phyloP scores from a whole-genome alignment of 2,797 vertebrate species.

The Hirundo rustica region DNA sequence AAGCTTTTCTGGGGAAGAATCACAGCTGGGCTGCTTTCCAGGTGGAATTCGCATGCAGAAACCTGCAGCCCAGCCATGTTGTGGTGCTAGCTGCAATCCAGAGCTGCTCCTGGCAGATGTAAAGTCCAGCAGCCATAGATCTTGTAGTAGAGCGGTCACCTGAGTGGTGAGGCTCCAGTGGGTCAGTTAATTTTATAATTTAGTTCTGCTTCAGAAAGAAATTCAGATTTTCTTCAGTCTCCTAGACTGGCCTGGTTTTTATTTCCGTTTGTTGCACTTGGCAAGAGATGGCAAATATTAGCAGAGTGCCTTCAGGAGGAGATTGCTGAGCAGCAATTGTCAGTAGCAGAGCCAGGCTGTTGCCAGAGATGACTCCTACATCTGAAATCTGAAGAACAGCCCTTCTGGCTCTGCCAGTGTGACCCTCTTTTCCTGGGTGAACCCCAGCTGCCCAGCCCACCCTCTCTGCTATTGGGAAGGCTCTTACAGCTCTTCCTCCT shows the following conservation, averaged over 20 bases:
- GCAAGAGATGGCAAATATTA: not conserved
- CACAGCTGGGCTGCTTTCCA: slow-evolving; percentile 26
- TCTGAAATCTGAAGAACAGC: not conserved
- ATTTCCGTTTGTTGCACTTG: slow-evolving; percentile 21
- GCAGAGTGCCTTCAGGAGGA: not conserved
- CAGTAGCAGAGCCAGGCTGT: not conserved
- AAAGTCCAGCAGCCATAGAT: not conserved
- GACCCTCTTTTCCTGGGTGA: not conserved
- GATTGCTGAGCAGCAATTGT: not conserved
- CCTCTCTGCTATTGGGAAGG: not conserved
- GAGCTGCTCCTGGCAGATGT: not conserved
- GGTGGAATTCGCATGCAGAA: slow-evolving; percentile 42
- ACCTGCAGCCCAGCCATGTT: slow-evolving; percentile 18
- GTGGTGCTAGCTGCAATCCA: not conserved
- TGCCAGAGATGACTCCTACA: not conserved
- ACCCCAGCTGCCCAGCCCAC: not conserved
- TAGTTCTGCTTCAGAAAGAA: slow-evolving; percentile 5
- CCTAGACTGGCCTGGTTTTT: not conserved
- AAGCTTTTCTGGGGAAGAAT: slow-evolving; percentile 40
- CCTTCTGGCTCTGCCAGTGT: not conserved
- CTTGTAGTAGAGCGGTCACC: not conserved
- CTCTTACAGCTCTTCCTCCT: not conserved
- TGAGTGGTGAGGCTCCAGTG: not conserved
- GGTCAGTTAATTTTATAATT: not conserved
- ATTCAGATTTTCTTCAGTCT: not conserved